A percentile compares a stretch with the other conserved stretches of the same genome.
Evolutionary conservation across 2,888 invertebrate species (phyloP).

Genomic region (Didymodactylos carnosus): DNA sequence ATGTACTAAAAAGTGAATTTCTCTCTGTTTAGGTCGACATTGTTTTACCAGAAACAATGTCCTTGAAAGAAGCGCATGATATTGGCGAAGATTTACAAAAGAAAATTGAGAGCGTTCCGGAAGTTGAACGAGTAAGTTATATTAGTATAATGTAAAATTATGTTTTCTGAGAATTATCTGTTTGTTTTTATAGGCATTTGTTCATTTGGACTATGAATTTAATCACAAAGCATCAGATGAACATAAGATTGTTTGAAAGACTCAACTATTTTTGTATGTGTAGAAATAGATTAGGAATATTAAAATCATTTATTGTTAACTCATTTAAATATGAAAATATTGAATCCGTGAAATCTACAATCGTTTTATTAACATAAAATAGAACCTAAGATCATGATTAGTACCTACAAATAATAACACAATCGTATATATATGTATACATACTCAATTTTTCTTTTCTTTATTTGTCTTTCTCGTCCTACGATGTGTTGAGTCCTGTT

Average conservation of each 20-base stretch:
- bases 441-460: too few relatives aligned
- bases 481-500: too few relatives aligned
- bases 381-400: too few relatives aligned
- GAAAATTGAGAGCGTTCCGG: slow-evolving; percentile 34
- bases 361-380: too few relatives aligned
- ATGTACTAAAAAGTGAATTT: slow-evolving; percentile 37
- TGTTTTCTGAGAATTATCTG: neutral
- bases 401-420: too few relatives aligned
- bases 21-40: slow-evolving; percentile 23
- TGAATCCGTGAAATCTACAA: too few relatives aligned
- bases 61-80: slow-evolving; percentile 35
- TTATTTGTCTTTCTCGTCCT: too few relatives aligned
- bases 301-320: too few relatives aligned
- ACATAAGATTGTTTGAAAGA: neutral
- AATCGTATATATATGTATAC: too few relatives aligned
- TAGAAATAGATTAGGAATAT: too few relatives aligned
- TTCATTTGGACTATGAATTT: slow-evolving; percentile 37
- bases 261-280: too few relatives aligned
- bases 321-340: too few relatives aligned
- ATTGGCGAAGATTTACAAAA: slow-evolving; percentile 37
- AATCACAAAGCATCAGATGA: neutral
- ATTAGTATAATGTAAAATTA: neutral
- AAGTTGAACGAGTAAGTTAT: slow-evolving; percentile 33
- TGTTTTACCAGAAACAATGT: slow-evolving; percentile 35
- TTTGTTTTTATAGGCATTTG: slow-evolving; percentile 29